phyloP scores from a whole-genome alignment of 2,888 invertebrate species.

The Aleiodes testaceus region DNA sequence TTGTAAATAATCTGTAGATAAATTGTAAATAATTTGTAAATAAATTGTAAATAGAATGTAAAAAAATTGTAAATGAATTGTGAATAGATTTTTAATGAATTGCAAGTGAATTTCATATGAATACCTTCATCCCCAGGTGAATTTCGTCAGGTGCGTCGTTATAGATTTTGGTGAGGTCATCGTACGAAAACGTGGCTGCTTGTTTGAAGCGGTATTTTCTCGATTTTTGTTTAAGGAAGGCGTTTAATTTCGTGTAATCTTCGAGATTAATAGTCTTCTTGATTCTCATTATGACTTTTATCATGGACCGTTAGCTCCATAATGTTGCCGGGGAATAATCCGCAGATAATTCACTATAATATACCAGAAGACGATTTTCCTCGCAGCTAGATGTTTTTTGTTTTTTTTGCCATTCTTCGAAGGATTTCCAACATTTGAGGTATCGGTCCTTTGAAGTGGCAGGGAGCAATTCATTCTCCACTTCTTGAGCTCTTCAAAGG shows the following conservation, averaged over 20 bases:
- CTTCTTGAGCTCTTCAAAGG: not conserved
- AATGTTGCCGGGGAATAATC: too few species aligned
- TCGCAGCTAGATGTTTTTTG: too few species aligned
- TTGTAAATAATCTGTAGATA: not conserved
- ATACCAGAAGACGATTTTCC: too few species aligned
- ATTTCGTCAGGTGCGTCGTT: not conserved
- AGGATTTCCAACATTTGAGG: not conserved
- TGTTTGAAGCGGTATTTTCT: not conserved
- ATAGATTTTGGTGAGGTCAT: not conserved
- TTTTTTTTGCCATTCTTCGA: not conserved
- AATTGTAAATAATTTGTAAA: not conserved
- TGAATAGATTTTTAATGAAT: not conserved
- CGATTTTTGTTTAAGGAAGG: not conserved
- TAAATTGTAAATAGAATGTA: not conserved
- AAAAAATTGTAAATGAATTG: too few species aligned
- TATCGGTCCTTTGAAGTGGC: not conserved
- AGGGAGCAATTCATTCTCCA: not conserved
- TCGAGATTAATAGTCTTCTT: too few species aligned
- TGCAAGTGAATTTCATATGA: not conserved
- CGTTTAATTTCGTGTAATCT: not conserved
- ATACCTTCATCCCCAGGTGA: slow-evolving; percentile 1
- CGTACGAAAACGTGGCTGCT: not conserved
- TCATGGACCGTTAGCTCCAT: too few species aligned
- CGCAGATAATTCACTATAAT: too few species aligned
- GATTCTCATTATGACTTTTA: too few species aligned